Percentiles rank a stretch among this genome's conserved stretches.
These are phyloP conservation scores for Nothura maculosa DNA, from an alignment of 2,797 vertebrate species.

Conservation along the genomic window DNA sequence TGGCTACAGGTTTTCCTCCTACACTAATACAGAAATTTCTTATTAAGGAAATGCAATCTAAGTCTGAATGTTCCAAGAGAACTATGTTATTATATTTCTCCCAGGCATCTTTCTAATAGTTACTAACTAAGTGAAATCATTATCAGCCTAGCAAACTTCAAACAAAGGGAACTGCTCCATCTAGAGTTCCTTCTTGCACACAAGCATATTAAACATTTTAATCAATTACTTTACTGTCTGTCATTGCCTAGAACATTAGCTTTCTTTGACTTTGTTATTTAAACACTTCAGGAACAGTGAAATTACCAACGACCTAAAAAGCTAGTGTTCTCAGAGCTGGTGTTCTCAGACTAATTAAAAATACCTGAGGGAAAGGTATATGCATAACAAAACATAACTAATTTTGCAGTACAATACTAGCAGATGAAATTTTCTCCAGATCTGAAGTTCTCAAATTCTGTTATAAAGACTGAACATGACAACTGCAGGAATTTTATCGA, in stretches of 20 bases:
- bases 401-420: neutral
- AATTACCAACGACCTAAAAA: neutral
- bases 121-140: constrained; percentile 43
- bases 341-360: neutral
- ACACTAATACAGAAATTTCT: neutral
- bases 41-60: constrained; percentile 40
- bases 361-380: neutral
- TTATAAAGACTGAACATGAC: neutral
- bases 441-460: neutral
- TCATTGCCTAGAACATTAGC: neutral
- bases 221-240: neutral
- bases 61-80: constrained; percentile 37
- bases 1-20: neutral
- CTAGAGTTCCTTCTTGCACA: constrained; percentile 77
- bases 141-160: constrained; percentile 36
- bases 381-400: neutral
- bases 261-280: neutral
- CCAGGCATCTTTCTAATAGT: constrained; percentile 19
- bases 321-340: neutral
- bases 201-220: constrained; percentile 58
- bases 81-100: constrained; percentile 26
- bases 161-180: constrained; percentile 81
- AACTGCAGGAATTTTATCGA: neutral
- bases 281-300: neutral
- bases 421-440: neutral